phyloP scores from a whole-genome alignment of 2,888 invertebrate species.

The Panopea generosa region DNA sequence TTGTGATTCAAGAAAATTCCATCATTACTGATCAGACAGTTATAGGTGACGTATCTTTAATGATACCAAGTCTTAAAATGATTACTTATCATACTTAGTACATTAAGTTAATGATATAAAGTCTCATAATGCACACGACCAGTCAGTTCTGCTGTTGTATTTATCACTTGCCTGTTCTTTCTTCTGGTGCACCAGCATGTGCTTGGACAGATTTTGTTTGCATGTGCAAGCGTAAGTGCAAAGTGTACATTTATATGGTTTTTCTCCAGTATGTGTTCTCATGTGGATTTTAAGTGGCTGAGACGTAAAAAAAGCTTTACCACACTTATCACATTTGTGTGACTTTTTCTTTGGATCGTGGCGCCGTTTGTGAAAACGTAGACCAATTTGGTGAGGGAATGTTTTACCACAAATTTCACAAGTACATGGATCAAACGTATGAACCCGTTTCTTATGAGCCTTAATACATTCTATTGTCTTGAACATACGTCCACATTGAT shows the following conservation, averaged over 20 bases:
- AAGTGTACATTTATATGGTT: background rate
- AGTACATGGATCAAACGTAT: background rate
- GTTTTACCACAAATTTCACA: constrained; percentile 1
- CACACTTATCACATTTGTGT: background rate
- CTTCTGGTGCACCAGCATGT: background rate
- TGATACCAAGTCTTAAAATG: too few species aligned
- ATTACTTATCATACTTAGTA: too few species aligned
- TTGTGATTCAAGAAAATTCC: too few species aligned
- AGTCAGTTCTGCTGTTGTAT: too few species aligned
- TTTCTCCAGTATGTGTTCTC: constrained; percentile 4
- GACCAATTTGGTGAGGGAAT: background rate
- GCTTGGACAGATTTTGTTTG: background rate
- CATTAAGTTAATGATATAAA: too few species aligned
- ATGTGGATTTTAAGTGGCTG: background rate
- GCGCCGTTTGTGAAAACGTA: background rate
- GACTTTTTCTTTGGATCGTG: background rate
- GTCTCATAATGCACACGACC: too few species aligned
- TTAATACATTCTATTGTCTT: background rate
- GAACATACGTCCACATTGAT: constrained; percentile 1
- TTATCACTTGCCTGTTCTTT: background rate
- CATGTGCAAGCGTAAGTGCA: background rate
- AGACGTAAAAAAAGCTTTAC: background rate
- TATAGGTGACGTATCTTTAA: too few species aligned
- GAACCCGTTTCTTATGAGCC: constrained; percentile 4
- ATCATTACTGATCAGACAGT: too few species aligned